These are phyloP conservation scores for Euphydryas editha DNA, from an alignment of 2,888 invertebrate species.

Conservation along the genomic window DNA sequence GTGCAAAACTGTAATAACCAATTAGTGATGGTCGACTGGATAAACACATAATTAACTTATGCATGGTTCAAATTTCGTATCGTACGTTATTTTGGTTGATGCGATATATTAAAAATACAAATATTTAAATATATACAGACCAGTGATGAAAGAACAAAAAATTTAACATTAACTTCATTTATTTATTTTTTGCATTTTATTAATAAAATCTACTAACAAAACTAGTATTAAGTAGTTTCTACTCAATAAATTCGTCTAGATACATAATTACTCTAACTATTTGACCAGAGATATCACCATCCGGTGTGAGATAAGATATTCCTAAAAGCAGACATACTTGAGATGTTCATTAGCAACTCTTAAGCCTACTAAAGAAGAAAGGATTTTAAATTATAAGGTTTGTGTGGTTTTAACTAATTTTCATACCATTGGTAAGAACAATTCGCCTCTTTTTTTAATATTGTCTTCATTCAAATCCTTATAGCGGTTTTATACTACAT, in stretches of 20 bases:
- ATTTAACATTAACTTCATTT: background rate
- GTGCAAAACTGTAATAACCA: constrained; percentile 44
- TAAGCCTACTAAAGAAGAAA: too few species aligned
- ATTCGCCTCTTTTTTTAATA: background rate
- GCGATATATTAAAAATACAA: constrained; percentile 1
- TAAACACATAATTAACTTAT: constrained; percentile 42
- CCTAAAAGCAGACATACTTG: too few species aligned
- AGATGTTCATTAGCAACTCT: too few species aligned
- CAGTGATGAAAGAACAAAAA: background rate
- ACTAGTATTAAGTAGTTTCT: too few species aligned
- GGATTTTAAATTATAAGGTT: too few species aligned
- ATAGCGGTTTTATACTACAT: constrained; percentile 5
- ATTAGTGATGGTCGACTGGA: constrained; percentile 40
- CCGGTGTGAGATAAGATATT: too few species aligned
- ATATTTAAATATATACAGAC: background rate
- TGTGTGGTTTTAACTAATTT: too few species aligned
- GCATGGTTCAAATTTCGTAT: constrained; percentile 31
- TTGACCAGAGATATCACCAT: too few species aligned
- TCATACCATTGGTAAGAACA: too few species aligned
- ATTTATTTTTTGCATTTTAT: background rate
- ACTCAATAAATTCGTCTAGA: too few species aligned
- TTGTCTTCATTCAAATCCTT: background rate
- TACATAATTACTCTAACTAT: too few species aligned
- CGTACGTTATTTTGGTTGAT: constrained; percentile 23
- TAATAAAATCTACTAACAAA: too few species aligned